Conservation (phyloP, 2,888 invertebrate genomes). For the Drosophila nr. medialis region DNA sequence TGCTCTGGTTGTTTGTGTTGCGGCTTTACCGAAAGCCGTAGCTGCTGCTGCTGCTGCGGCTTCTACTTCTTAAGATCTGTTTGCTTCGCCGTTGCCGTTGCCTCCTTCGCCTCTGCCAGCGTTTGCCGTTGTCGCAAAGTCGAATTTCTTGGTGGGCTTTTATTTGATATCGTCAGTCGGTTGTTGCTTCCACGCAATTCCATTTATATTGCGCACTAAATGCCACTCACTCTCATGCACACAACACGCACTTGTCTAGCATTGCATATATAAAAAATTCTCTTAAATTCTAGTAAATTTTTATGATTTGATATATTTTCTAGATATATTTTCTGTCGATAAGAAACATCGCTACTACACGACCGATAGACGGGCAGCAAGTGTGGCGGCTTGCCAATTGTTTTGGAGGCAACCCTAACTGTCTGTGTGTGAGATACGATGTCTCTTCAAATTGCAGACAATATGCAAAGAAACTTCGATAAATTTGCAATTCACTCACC, state of each 20-base stretch:
- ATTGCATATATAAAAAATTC: constrained; percentile 63
- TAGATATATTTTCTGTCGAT: constrained; percentile 67
- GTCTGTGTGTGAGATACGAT: constrained; percentile 20
- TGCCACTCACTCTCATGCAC: constrained; percentile 58
- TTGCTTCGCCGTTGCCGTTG: constrained; percentile 47
- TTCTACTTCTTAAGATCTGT: constrained; percentile 62
- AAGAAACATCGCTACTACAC: constrained; percentile 61
- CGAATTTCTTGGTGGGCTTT: constrained; percentile 67
- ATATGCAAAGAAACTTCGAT: constrained; percentile 1
- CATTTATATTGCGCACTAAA: constrained; percentile 67
- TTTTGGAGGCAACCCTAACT: constrained; percentile 27
- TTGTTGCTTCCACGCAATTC: constrained; percentile 65
- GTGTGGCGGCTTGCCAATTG: constrained; percentile 38
- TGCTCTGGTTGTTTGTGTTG: constrained; percentile 61
- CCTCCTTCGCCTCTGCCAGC: constrained; percentile 50
- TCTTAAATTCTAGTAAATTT: constrained; percentile 66
- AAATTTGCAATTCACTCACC: constrained; percentile 13
- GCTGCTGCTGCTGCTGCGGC: constrained; percentile 46
- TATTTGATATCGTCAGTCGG: constrained; percentile 57
- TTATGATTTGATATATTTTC: constrained; percentile 64
- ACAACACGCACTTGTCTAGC: constrained; percentile 60
- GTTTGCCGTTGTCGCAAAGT: constrained; percentile 54
- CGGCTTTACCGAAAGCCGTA: constrained; percentile 41
- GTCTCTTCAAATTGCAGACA: background rate
- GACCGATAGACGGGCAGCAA: constrained; percentile 41